Percentiles rank a stretch among this genome's conserved stretches.
phyloP scores from a whole-genome alignment of 2,113 vertebrate genomes.

The Syngnathus typhle region DNA sequence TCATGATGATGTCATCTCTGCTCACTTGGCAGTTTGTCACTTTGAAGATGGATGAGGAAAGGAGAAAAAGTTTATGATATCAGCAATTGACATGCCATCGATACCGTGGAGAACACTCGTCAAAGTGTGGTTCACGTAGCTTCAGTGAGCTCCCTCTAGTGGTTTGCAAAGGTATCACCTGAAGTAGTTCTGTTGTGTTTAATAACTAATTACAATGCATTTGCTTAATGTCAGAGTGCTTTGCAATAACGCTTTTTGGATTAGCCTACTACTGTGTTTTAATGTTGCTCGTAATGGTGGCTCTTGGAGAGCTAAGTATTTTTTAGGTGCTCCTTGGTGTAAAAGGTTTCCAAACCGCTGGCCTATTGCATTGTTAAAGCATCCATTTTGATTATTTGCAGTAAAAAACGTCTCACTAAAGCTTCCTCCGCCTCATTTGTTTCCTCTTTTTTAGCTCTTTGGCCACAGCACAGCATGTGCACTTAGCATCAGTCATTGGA shows the following conservation, averaged over 20 bases:
- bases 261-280: not conserved
- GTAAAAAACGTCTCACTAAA: not conserved
- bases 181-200: too few relatives aligned
- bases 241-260: not conserved
- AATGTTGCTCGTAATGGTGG: not conserved
- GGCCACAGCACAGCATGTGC: not conserved
- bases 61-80: too few relatives aligned
- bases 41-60: too few relatives aligned
- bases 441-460: not conserved
- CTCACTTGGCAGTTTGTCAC: too few relatives aligned
- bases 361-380: not conserved
- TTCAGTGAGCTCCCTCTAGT: not conserved
- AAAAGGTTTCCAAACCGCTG: not conserved
- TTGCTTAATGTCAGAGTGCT: not conserved
- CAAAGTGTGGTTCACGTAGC: not conserved
- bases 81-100: too few relatives aligned
- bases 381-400: not conserved
- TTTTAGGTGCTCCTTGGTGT: not conserved
- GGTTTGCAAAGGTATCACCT: too few relatives aligned
- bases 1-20: too few relatives aligned
- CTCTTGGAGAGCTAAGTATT: not conserved
- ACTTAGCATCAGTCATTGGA: constrained; percentile 13
- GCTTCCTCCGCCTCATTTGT: not conserved
- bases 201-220: not conserved
- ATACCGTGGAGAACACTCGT: too few relatives aligned